phyloP scores from a whole-genome alignment of 2,888 invertebrate species.

The Dermolepida albohirtum region DNA sequence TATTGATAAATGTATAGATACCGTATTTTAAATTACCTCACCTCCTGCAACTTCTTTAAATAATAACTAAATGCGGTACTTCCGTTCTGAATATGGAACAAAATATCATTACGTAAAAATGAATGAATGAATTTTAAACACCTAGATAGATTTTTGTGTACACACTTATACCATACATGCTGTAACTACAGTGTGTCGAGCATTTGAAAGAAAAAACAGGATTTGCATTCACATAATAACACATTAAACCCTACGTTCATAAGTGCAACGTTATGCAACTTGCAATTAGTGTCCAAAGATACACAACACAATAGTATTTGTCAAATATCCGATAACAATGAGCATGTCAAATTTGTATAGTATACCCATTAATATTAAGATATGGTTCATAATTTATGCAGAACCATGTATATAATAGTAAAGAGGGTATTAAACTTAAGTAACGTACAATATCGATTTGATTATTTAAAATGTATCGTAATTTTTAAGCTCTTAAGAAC shows the following conservation, averaged over 20 bases:
- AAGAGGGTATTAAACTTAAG: constrained; percentile 6
- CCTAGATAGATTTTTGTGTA: neutral
- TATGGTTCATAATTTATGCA: constrained; percentile 20
- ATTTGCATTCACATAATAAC: constrained; percentile 24
- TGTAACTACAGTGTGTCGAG: constrained; percentile 24
- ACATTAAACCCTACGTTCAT: constrained; percentile 5
- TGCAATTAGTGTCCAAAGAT: constrained; percentile 18
- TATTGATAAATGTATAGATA: too few species aligned
- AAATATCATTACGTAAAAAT: neutral
- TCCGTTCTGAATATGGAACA: too few species aligned
- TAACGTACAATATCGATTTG: constrained; percentile 6
- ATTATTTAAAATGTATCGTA: constrained; percentile 25
- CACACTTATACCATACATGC: neutral
- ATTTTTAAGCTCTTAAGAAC: constrained; percentile 27
- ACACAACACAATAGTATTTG: constrained; percentile 26
- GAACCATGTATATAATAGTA: constrained; percentile 2
- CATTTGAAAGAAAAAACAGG: constrained; percentile 1
- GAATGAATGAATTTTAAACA: too few species aligned
- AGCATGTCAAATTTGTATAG: constrained; percentile 30
- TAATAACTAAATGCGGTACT: too few species aligned
- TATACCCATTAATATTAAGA: constrained; percentile 25
- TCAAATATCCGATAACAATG: constrained; percentile 30
- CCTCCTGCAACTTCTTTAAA: too few species aligned
- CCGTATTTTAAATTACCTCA: too few species aligned
- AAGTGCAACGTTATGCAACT: constrained; percentile 17